Evolutionary conservation across 2,888 invertebrate genomes (phyloP), one percentile per base, ranked within the genome.

Genomic region (Caenorhabditis virilis): DNA sequence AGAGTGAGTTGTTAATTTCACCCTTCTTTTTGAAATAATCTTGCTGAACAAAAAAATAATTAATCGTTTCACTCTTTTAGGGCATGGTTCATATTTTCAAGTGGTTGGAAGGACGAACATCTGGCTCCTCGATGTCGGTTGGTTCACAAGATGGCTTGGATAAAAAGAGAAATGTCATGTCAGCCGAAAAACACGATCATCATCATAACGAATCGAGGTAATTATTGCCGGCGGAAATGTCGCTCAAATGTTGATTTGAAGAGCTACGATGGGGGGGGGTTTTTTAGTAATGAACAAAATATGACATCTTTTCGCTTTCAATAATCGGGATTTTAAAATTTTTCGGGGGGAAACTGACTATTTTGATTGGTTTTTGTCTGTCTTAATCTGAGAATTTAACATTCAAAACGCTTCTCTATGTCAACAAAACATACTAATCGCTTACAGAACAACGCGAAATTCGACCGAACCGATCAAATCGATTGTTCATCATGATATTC

Each of bases 31-130:
- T n/a, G n/a, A n/a, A n/a, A n/a, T n/a, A n/a, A n/a, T n/a, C n/a
- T n/a, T n/a, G n/a, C 26, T 38, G 22, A 52, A 30, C n/a, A 27
- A 33, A 33, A 47, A 38, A 49, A 39, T 26, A n/a, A 49, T 11
- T 20, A 6, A 42, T 30, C 23, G 23, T 18, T 26, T 30, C 22
- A 11, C 26, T 22, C 20, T 23, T 33, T 39, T 39, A 66, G 66
- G 66, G 66, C 47, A 61, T 66, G 33, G 57, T 61, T 50, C 60
- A 66, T 50, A 53, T 66, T 48, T 66, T 66, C 60, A 66, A 66
- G 55, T 66, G 66, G 66, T 55, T 66, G 25, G 57, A 66, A 33
- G 64, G 63, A 11, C 45, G 63, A 57, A 63, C 63, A 63, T 63
- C 63, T 63, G 63, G 57, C 52, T 56, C 56, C 33, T 62, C 62